phyloP scores from a whole-genome alignment of 2,797 vertebrate species.

The Phalloptychus januarius region DNA sequence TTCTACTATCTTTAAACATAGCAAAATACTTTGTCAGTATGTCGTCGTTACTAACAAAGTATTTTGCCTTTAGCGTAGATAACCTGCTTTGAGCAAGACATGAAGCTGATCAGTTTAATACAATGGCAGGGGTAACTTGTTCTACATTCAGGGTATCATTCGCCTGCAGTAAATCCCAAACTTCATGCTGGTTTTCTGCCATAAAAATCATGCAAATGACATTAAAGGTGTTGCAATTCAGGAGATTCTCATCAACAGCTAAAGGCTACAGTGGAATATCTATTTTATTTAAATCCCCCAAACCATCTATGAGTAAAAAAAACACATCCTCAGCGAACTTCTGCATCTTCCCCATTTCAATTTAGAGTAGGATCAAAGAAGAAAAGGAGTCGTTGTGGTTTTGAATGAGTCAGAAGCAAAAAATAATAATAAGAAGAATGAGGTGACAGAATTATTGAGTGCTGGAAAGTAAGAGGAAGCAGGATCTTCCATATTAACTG shows the following conservation, averaged over 20 bases:
- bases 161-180: conserved; percentile 64
- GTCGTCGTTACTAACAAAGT: too few species aligned
- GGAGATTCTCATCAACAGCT: conserved; percentile 37
- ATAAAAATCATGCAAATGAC: conserved; percentile 13
- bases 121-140: conserved; percentile 2
- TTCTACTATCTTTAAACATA: not conserved
- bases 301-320: not conserved
- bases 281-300: conserved; percentile 33
- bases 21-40: too few species aligned
- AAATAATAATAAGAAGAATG: not conserved
- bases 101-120: conserved; percentile 1
- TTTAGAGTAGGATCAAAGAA: conserved; percentile 3
- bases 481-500: conserved; percentile 56
- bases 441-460: conserved; percentile 47
- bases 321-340: not conserved
- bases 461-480: conserved; percentile 31
- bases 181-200: conserved; percentile 48
- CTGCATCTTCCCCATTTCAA: not conserved
- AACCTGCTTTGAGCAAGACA: not conserved
- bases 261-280: conserved; percentile 35
- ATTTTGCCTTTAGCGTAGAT: not conserved
- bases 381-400: conserved; percentile 3
- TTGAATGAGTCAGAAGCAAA: not conserved
- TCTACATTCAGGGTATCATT: conserved; percentile 36
- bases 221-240: conserved; percentile 38